Percentiles rank a stretch among this genome's conserved stretches.
Conservation (phyloP, 2,888 invertebrate genomes). For the Dynastes grantii region DNA sequence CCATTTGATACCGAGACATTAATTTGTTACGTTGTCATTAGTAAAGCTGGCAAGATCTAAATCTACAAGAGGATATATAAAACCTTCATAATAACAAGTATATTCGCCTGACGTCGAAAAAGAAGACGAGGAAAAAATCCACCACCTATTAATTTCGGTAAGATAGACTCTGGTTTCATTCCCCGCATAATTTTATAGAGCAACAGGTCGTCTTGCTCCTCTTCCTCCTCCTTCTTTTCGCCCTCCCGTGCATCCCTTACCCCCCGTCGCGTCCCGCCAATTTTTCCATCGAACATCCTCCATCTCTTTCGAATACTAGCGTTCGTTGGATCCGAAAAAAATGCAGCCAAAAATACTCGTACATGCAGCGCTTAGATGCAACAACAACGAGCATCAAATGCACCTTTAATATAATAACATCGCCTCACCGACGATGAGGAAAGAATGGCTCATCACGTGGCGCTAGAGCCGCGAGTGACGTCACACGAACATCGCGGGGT, state of each 20-base stretch:
- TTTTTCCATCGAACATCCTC: constrained; percentile 5
- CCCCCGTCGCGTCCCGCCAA: constrained; percentile 53
- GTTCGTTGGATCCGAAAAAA: background rate
- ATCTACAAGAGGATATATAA: background rate
- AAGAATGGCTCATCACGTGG: constrained; percentile 31
- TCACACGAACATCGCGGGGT: constrained; percentile 52
- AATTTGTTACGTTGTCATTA: background rate
- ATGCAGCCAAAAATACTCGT: constrained; percentile 13
- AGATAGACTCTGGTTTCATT: constrained; percentile 54
- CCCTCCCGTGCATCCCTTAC: constrained; percentile 38
- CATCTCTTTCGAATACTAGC: constrained; percentile 1
- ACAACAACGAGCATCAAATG: constrained; percentile 12
- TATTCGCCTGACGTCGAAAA: background rate
- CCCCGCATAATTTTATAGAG: constrained; percentile 65
- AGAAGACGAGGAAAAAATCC: constrained; percentile 47
- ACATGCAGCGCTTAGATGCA: background rate
- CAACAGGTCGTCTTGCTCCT: constrained; percentile 63
- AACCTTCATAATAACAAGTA: constrained; percentile 20
- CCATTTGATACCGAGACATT: no score
- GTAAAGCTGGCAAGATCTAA: background rate
- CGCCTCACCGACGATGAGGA: background rate
- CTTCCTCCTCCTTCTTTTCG: no score
- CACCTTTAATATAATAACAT: constrained; percentile 35
- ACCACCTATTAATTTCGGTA: constrained; percentile 57
- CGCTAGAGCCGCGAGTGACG: constrained; percentile 59